Base-by-base conservation (phyloP, 2,888 invertebrate genomes). In the Pherbina coryleti region DNA sequence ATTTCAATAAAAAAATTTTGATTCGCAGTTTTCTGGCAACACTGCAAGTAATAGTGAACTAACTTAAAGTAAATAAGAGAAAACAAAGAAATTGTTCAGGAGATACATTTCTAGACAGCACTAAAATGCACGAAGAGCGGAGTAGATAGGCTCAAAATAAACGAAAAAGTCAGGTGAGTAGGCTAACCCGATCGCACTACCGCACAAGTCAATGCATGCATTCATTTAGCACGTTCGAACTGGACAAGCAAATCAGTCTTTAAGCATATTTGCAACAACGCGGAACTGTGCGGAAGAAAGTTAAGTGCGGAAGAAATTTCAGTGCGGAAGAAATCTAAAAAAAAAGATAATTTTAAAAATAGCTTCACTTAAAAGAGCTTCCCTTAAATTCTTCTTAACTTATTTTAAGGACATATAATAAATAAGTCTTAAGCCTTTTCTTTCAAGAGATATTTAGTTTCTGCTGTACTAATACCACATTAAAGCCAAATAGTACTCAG, bases 221-320 rank as follows among this genome's bases (percentile, higher is more conserved):
- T 71, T 80, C 79, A 80, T 80, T 82, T 81, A 80, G 79, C 79
- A 79, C 78, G 81, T 76, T 80, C 70, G 79, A 76, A 77, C 75
- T 78, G 79, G 79, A 49, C 78, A 49, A 69, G 37, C 75, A 71
- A 81, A 80, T 76, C 82, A 83, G 83, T 83, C 82, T 81, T 76
- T 37, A 74, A 81, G 78, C 75, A 79, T 77, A 81, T 8, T 55
- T 55, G 19, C 55, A 22, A 55, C 55, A 22, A n/a, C n/a, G 55
- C 55, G 55, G 55, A 19, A 55, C 55, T 19, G n/a, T 55, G 22
- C 55, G 3, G 19, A 55, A 55, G 55, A 55, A 55, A n/a, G 22
- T 55, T 55, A 2, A 11, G 44, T 44, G 44, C 44, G 44, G 44
- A 44, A 44, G 31, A 44, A 11, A 44, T 31, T 31, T 31, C 5